Evolutionary conservation across 2,113 vertebrate genomes (phyloP).

Genomic region (Microtus ochrogaster): DNA sequence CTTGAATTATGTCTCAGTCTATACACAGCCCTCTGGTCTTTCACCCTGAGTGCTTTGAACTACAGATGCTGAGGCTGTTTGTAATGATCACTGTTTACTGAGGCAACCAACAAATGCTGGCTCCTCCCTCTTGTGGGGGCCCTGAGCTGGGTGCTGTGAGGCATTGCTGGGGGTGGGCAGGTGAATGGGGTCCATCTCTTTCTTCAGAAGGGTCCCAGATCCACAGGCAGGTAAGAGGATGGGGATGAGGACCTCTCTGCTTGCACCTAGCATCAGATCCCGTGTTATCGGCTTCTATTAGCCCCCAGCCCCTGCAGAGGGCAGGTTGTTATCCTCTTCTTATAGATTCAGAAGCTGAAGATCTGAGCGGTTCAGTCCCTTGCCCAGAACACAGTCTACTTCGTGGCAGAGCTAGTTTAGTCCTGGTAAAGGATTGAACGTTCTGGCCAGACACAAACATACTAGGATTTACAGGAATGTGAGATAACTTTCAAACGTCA

Average conservation of each 20-base stretch:
- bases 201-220: background rate
- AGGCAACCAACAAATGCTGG: background rate
- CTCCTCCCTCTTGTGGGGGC: background rate
- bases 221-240: background rate
- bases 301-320: background rate
- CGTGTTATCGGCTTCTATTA: background rate
- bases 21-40: background rate
- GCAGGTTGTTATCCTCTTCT: background rate
- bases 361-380: background rate
- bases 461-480: background rate
- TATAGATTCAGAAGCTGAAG: background rate
- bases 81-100: background rate
- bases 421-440: background rate
- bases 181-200: background rate
- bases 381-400: background rate
- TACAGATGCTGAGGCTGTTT: background rate
- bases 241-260: background rate
- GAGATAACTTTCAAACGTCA: background rate
- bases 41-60: background rate
- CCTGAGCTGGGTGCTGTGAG: background rate
- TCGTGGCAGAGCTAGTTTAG: background rate
- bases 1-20: background rate
- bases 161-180: too few relatives aligned
- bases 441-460: background rate
- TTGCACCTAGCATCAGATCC: background rate